These are phyloP conservation scores for Dorcus hopei DNA, from an alignment of 2,888 invertebrate species.

Conservation along the genomic window DNA sequence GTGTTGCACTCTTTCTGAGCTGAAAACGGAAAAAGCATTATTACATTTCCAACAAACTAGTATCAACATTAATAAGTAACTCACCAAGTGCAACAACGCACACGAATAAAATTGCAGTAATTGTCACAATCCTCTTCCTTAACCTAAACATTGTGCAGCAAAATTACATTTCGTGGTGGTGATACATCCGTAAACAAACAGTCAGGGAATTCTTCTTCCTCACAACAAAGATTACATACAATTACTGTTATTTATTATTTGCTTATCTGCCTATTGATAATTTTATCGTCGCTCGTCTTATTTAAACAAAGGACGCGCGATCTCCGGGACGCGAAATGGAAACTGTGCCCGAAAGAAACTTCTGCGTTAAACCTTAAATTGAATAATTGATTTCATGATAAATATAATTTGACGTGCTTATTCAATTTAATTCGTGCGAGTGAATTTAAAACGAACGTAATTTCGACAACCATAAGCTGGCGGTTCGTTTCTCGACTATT, in stretches of 20 bases:
- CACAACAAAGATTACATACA: no score
- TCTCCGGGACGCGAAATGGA: not conserved
- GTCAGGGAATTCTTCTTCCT: no score
- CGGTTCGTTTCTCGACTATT: not conserved
- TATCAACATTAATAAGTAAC: no score
- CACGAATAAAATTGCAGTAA: not conserved
- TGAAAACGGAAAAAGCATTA: constrained; percentile 7
- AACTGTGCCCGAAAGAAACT: not conserved
- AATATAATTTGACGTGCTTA: constrained; percentile 38
- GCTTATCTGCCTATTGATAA: constrained; percentile 15
- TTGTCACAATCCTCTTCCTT: constrained; percentile 1
- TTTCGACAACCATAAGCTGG: constrained; percentile 2
- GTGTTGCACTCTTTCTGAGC: constrained; percentile 23
- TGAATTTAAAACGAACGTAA: constrained; percentile 31
- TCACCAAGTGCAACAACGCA: not conserved
- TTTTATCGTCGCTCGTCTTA: constrained; percentile 8
- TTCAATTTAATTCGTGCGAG: constrained; percentile 42
- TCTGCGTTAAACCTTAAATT: constrained; percentile 17
- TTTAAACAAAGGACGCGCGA: constrained; percentile 4
- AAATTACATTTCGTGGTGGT: no score
- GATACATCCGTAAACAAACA: no score
- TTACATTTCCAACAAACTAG: not conserved
- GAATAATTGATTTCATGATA: constrained; percentile 33
- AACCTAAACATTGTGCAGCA: not conserved
- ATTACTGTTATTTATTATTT: not conserved